phyloP scores from a whole-genome alignment of 2,888 invertebrate genomes.

The Barypeithes pellucidus region DNA sequence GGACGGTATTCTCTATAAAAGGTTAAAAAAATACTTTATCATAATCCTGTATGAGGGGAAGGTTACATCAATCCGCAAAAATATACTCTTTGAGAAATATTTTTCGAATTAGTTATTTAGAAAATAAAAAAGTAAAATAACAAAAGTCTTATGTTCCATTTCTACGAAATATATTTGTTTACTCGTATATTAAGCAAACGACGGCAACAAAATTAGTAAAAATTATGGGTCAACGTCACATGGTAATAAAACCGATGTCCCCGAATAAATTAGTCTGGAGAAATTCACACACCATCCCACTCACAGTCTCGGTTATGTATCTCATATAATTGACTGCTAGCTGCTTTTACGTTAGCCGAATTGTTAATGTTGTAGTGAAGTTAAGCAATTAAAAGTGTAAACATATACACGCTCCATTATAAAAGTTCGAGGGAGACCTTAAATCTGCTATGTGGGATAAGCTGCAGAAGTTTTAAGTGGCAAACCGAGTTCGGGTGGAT shows the following conservation, averaged over 20 bases:
- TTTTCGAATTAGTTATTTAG: background rate
- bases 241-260: slow-evolving; percentile 35
- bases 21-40: too few species aligned
- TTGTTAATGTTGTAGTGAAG: slow-evolving; percentile 27
- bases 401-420: slow-evolving; percentile 17
- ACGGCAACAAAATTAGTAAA: background rate
- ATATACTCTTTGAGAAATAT: too few species aligned
- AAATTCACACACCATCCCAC: slow-evolving; percentile 28
- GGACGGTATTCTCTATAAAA: too few species aligned
- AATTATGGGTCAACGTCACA: slow-evolving; percentile 38
- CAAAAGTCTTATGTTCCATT: background rate
- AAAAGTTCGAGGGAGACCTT: slow-evolving; percentile 2
- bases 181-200: slow-evolving; percentile 10
- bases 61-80: too few species aligned
- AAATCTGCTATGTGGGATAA: background rate
- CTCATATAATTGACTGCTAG: slow-evolving; percentile 34
- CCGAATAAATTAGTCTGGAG: slow-evolving; percentile 34
- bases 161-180: background rate
- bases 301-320: slow-evolving; percentile 33
- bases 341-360: slow-evolving; percentile 34
- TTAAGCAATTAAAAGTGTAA: slow-evolving; percentile 33
- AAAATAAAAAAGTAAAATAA: background rate
- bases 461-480: slow-evolving; percentile 7
- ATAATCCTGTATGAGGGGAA: too few species aligned
- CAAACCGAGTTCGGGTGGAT: background rate